A percentile compares a stretch with the other conserved stretches of the same genome.
Evolutionary conservation across 2,888 invertebrate species (phyloP).

Genomic region (Koerneria pararmatus): DNA sequence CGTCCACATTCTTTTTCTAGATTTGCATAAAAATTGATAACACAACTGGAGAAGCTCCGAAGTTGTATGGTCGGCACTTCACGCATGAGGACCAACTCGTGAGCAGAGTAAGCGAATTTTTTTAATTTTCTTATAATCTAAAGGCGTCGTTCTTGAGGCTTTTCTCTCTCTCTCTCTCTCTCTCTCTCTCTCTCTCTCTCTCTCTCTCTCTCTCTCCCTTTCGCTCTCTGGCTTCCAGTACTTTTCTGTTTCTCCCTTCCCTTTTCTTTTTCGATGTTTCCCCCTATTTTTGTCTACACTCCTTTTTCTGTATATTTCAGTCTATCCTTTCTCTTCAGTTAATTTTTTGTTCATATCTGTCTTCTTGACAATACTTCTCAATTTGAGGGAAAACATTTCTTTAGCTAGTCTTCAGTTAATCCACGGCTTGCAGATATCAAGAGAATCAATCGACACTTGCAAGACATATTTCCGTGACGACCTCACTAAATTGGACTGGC

Average conservation of each 20-base stretch:
- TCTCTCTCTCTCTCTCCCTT: too few species aligned
- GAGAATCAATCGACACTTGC: slow-evolving; percentile 96
- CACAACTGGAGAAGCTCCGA: slow-evolving; percentile 93
- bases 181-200: too few species aligned
- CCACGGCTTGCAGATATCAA: slow-evolving; percentile 90
- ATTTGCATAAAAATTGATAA: slow-evolving; percentile 89
- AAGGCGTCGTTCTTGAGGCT: not conserved
- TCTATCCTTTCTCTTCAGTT: too few species aligned
- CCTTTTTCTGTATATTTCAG: too few species aligned
- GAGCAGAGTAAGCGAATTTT: slow-evolving; percentile 69
- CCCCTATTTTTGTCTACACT: too few species aligned
- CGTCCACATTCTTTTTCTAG: slow-evolving; percentile 67
- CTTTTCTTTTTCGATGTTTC: too few species aligned
- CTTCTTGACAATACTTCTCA: too few species aligned
- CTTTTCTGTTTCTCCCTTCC: too few species aligned
- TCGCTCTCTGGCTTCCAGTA: too few species aligned
- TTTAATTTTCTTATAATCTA: not conserved
- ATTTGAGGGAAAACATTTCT: too few species aligned
- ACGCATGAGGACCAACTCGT: slow-evolving; percentile 89
- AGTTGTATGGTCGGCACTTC: slow-evolving; percentile 97
- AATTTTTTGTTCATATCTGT: too few species aligned
- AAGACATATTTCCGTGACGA: slow-evolving; percentile 99
- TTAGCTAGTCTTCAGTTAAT: too few species aligned
- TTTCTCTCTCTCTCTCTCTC: not conserved
- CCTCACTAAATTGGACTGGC: slow-evolving; percentile 93